Evolutionary conservation across 2,797 vertebrate species (phyloP).

Genomic region (Holocentrus rufus): DNA sequence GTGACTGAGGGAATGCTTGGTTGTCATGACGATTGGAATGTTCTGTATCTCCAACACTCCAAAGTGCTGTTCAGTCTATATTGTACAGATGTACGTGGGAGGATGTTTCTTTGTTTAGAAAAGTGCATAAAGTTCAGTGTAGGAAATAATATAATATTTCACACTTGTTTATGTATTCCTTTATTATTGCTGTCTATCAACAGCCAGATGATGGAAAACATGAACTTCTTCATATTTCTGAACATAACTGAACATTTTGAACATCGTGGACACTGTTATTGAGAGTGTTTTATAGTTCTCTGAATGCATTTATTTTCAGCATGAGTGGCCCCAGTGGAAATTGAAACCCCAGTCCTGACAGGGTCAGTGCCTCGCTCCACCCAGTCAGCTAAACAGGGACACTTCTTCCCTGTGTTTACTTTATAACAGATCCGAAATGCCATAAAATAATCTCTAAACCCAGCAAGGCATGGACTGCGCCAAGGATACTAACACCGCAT

Average conservation of each 20-base stretch:
- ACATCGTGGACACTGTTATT: too few species aligned
- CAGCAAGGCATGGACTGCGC: neutral
- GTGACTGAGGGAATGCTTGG: neutral
- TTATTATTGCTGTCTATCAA: neutral
- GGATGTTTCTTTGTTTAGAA: neutral
- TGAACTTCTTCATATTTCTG: neutral
- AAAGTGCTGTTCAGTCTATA: neutral
- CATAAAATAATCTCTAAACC: constrained; percentile 1
- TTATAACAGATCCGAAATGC: neutral
- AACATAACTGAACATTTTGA: neutral
- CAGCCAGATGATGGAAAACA: neutral
- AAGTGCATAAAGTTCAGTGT: neutral
- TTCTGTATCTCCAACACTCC: neutral
- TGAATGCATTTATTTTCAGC: too few species aligned
- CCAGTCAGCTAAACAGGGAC: too few species aligned
- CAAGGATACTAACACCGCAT: constrained; percentile 26
- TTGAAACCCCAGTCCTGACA: too few species aligned
- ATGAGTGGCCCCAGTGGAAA: too few species aligned
- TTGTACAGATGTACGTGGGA: neutral
- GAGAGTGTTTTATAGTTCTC: too few species aligned
- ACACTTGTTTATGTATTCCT: neutral
- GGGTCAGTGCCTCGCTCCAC: too few species aligned
- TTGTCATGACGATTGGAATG: neutral
- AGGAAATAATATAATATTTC: neutral
- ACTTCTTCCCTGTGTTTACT: too few species aligned